These are phyloP conservation scores for Rhinoderma darwinii DNA, from an alignment of 2,113 vertebrate genomes.

Conservation along the genomic window DNA sequence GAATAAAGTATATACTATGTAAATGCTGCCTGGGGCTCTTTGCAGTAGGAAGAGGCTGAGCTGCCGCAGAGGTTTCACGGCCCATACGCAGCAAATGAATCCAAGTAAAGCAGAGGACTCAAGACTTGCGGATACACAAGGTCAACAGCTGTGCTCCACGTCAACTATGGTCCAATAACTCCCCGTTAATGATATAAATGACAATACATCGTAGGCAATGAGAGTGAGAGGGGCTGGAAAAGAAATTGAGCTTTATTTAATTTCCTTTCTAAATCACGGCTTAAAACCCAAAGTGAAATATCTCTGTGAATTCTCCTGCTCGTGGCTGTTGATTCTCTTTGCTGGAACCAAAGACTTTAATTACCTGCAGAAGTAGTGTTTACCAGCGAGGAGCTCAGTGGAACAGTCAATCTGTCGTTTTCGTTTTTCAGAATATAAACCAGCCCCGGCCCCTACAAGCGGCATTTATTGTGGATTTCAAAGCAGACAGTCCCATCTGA, in stretches of 20 bases:
- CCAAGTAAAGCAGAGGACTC: conserved; percentile 64
- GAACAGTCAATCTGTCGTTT: conserved; percentile 57
- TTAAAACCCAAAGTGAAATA: conserved; percentile 60
- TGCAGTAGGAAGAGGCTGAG: conserved; percentile 57
- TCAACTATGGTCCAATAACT: conserved; percentile 66
- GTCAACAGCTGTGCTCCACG: conserved; percentile 66
- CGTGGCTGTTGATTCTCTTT: conserved; percentile 60
- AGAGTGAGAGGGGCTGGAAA: conserved; percentile 66
- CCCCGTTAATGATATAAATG: conserved; percentile 66
- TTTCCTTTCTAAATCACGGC: conserved; percentile 68
- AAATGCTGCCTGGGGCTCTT: conserved; percentile 62
- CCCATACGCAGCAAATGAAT: conserved; percentile 68
- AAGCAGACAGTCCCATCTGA: conserved; percentile 51
- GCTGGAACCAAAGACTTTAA: conserved; percentile 64
- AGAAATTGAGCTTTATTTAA: conserved; percentile 70
- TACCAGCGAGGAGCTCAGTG: conserved; percentile 36
- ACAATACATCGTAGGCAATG: conserved; percentile 69
- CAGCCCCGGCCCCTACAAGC: conserved; percentile 39
- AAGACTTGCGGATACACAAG: conserved; percentile 65
- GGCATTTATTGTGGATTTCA: conserved; percentile 46
- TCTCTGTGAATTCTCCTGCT: conserved; percentile 61
- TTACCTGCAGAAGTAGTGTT: conserved; percentile 64
- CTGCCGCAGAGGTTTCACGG: conserved; percentile 59
- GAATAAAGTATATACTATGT: conserved; percentile 65
- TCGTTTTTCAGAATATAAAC: conserved; percentile 48